phyloP scores from a whole-genome alignment of 2,797 vertebrate genomes.

The Gambelia wislizenii region DNA sequence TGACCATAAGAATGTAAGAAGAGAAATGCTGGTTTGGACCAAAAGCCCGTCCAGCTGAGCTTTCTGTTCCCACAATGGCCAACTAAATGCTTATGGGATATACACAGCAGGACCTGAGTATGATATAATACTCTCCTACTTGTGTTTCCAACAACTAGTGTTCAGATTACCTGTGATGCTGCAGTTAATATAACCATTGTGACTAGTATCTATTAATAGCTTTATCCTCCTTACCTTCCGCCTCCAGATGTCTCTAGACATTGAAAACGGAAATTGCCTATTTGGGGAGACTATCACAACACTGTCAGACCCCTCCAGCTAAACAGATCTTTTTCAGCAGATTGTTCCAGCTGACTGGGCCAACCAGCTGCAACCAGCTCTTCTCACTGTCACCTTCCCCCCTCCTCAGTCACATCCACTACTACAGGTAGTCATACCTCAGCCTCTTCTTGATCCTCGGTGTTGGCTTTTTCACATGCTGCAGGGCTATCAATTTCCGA shows the following conservation, averaged over 20 bases:
- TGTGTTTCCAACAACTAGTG: not conserved
- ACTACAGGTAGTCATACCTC: constrained; percentile 76
- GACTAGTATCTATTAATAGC: not conserved
- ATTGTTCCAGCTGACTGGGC: not conserved
- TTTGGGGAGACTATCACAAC: not conserved
- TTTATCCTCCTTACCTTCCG: not conserved
- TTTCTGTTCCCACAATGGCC: not conserved
- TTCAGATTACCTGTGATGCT: not conserved
- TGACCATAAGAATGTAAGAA: not conserved
- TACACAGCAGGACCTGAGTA: not conserved
- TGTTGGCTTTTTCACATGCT: constrained; percentile 52
- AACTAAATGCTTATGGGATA: not conserved
- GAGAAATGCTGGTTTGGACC: not conserved
- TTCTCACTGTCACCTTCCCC: not conserved
- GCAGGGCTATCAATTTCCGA: constrained; percentile 59
- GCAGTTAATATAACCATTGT: not conserved
- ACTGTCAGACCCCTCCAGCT: not conserved
- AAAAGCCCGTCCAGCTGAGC: too few species aligned
- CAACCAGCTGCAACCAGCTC: not conserved
- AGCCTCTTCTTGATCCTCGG: constrained; percentile 63
- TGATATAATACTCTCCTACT: not conserved
- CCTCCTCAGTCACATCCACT: constrained; percentile 37
- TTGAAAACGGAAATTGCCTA: not conserved
- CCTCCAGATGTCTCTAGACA: constrained; percentile 1
- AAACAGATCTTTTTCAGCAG: not conserved